A percentile compares a stretch with the other conserved stretches of the same genome.
Evolutionary conservation across 2,113 vertebrate genomes (phyloP).

Genomic region (Myxocyprinus asiaticus): DNA sequence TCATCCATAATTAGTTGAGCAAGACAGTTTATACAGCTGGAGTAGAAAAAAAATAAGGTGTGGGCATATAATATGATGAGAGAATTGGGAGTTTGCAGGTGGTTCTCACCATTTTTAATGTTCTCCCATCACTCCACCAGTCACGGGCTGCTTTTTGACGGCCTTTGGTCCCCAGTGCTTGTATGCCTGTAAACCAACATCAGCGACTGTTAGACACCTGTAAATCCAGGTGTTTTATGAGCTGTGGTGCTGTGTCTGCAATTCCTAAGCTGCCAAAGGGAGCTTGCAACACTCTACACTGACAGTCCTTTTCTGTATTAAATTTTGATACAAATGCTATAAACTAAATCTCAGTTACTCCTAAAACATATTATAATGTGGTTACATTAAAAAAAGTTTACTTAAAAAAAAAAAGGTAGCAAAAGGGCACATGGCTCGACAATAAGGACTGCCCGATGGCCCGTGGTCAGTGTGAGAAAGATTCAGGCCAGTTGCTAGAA

Average conservation of each 20-base stretch:
- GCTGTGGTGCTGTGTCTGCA: slow-evolving; percentile 34
- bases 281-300: slow-evolving; percentile 19
- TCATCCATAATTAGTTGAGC: slow-evolving; percentile 48
- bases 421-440: too few relatives aligned
- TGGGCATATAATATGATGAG: slow-evolving; percentile 60
- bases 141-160: slow-evolving; percentile 49
- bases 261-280: slow-evolving; percentile 21
- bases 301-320: slow-evolving; percentile 34
- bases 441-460: too few relatives aligned
- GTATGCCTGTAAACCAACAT: slow-evolving; percentile 37
- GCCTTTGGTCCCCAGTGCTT: slow-evolving; percentile 37
- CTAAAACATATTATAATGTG: neutral
- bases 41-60: slow-evolving; percentile 54
- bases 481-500: too few relatives aligned
- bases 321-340: neutral
- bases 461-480: too few relatives aligned
- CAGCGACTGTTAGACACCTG: slow-evolving; percentile 46
- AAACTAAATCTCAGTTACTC: neutral
- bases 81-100: slow-evolving; percentile 58
- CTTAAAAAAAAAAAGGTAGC: too few relatives aligned
- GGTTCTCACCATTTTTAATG: slow-evolving; percentile 61
- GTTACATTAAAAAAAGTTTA: neutral
- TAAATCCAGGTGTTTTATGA: slow-evolving; percentile 50
- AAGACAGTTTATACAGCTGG: slow-evolving; percentile 52
- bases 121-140: slow-evolving; percentile 61